These are phyloP conservation scores for Brachyptera putata DNA, from an alignment of 2,888 invertebrate species.

Conservation along the genomic window DNA sequence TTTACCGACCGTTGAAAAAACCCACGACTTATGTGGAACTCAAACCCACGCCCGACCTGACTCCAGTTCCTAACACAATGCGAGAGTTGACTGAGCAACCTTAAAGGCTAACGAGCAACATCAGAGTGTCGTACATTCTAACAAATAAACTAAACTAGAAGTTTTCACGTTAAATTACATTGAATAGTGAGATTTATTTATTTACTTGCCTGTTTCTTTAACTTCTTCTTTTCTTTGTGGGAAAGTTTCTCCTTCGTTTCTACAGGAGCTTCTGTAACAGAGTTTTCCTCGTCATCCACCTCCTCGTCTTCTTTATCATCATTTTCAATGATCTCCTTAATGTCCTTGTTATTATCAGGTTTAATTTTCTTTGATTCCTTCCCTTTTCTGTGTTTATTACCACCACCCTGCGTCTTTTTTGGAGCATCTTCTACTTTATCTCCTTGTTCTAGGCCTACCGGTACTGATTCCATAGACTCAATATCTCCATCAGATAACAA, in stretches of 20 bases:
- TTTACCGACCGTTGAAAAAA: too few species aligned
- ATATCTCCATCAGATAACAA: conserved; percentile 38
- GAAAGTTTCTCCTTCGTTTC: conserved; percentile 64
- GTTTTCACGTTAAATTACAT: too few species aligned
- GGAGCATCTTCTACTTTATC: conserved; percentile 29
- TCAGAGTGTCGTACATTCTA: too few species aligned
- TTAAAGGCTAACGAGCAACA: too few species aligned
- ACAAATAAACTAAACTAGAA: too few species aligned
- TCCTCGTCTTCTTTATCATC: conserved; percentile 36
- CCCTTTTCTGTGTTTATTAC: conserved; percentile 29
- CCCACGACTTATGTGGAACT: too few species aligned
- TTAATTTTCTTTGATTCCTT: conserved; percentile 32
- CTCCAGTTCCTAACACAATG: too few species aligned
- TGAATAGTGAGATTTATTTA: too few species aligned
- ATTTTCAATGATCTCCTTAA: conserved; percentile 41
- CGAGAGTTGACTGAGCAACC: conserved; percentile 20
- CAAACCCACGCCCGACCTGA: too few species aligned
- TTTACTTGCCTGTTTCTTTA: conserved; percentile 63
- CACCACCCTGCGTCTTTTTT: conserved; percentile 27
- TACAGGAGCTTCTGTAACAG: conserved; percentile 28
- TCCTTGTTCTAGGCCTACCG: conserved; percentile 25
- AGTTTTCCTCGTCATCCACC: conserved; percentile 11
- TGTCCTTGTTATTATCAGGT: conserved; percentile 31
- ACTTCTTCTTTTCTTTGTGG: conserved; percentile 87
- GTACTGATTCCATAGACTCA: conserved; percentile 38